Percentiles rank a stretch among this genome's conserved stretches.
Evolutionary conservation across 2,797 vertebrate species (phyloP).

Genomic region (Acomys russatus): DNA sequence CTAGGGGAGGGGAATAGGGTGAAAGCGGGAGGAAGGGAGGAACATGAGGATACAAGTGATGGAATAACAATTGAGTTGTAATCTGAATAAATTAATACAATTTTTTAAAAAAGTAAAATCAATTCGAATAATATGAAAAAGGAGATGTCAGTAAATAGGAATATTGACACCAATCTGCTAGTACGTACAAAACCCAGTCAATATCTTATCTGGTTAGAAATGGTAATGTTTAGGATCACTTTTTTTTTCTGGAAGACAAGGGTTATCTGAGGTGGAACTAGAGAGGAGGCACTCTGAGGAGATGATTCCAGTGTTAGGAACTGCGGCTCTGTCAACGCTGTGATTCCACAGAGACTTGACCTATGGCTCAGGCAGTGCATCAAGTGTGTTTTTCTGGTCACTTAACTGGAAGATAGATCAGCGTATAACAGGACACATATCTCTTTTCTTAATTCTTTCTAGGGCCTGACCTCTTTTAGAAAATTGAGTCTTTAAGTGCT

Average conservation of each 20-base stretch:
- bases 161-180: conserved; percentile 22
- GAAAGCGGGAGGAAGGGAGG: too few species aligned
- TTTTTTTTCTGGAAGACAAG: not conserved
- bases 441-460: not conserved
- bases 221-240: not conserved
- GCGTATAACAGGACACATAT: not conserved
- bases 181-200: not conserved
- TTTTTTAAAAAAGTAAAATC: not conserved
- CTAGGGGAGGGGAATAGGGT: too few species aligned
- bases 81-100: too few species aligned
- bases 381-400: not conserved
- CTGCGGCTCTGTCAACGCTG: not conserved
- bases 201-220: conserved; percentile 11
- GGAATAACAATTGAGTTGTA: too few species aligned
- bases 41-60: too few species aligned
- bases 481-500: not conserved
- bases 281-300: not conserved
- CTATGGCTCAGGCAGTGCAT: not conserved
- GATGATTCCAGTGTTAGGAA: not conserved
- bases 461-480: conserved; percentile 9
- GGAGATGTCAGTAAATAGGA: not conserved
- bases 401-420: conserved; percentile 26
- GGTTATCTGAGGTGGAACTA: not conserved
- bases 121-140: not conserved
- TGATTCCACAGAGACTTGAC: not conserved